phyloP scores from a whole-genome alignment of 2,888 invertebrate species.

The Nomada hirtipes region DNA sequence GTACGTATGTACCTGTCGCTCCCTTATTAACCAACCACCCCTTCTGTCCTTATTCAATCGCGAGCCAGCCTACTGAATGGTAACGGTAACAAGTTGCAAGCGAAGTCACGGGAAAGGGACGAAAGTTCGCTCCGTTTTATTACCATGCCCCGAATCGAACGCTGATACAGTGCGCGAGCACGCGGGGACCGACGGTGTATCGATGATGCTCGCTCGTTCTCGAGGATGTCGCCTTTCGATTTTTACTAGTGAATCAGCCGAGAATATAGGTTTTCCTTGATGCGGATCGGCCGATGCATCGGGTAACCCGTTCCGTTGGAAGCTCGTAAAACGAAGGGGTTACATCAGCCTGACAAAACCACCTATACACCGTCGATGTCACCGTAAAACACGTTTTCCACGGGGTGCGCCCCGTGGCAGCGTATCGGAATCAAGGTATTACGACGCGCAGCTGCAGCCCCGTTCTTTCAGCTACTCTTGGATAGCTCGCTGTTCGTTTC shows the following conservation, averaged over 20 bases:
- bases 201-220: constrained; percentile 13
- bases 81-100: neutral
- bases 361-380: constrained; percentile 39
- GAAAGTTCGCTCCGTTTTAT: constrained; percentile 18
- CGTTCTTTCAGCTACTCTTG: constrained; percentile 17
- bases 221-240: constrained; percentile 33
- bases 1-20: no score
- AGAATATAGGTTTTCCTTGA: constrained; percentile 51
- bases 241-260: constrained; percentile 58
- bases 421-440: constrained; percentile 53
- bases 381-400: constrained; percentile 47
- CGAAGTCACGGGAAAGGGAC: neutral
- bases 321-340: constrained; percentile 67
- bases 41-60: neutral
- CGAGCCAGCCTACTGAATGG: neutral
- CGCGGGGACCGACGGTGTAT: neutral
- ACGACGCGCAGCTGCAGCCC: constrained; percentile 33
- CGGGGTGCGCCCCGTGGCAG: constrained; percentile 20
- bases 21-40: neutral
- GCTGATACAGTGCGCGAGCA: neutral
- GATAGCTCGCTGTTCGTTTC: constrained; percentile 9
- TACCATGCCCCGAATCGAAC: neutral
- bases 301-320: constrained; percentile 41
- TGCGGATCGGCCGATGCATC: constrained; percentile 44
- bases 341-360: constrained; percentile 47